Conservation (phyloP, 2,888 invertebrate genomes). For the Hypena proboscidalis region DNA sequence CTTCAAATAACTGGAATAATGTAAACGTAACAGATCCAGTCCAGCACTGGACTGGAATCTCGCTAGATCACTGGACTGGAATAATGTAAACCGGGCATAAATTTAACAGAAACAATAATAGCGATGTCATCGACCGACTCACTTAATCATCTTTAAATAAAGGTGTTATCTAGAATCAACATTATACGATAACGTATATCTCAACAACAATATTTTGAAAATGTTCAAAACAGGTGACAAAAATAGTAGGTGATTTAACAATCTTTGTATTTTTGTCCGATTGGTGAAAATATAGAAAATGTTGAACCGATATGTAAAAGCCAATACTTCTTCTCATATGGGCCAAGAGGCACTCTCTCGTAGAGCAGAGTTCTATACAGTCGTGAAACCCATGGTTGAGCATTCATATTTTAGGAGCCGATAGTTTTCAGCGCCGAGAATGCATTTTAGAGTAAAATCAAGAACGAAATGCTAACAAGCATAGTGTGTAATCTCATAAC, state of each 20-base stretch:
- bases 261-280: slow-evolving; percentile 17
- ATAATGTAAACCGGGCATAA: no score
- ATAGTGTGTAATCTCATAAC: no score
- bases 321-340: no score
- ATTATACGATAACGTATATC: slow-evolving; percentile 32
- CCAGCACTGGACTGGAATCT: no score
- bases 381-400: not conserved
- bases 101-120: slow-evolving; percentile 34
- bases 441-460: no score
- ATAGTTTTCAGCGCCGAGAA: no score
- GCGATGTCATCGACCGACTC: slow-evolving; percentile 37
- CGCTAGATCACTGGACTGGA: no score
- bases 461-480: no score
- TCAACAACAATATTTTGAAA: slow-evolving; percentile 21
- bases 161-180: slow-evolving; percentile 38
- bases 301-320: not conserved
- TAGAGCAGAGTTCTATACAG: slow-evolving; percentile 2
- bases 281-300: no score
- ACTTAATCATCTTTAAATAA: slow-evolving; percentile 29
- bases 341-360: not conserved
- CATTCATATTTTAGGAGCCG: no score
- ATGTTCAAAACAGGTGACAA: slow-evolving; percentile 18
- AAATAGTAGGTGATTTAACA: not conserved
- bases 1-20: no score
- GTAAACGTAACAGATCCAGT: no score